Evolutionary conservation across 2,797 vertebrate genomes (phyloP).

Genomic region (Phaenicophaeus curvirostris): DNA sequence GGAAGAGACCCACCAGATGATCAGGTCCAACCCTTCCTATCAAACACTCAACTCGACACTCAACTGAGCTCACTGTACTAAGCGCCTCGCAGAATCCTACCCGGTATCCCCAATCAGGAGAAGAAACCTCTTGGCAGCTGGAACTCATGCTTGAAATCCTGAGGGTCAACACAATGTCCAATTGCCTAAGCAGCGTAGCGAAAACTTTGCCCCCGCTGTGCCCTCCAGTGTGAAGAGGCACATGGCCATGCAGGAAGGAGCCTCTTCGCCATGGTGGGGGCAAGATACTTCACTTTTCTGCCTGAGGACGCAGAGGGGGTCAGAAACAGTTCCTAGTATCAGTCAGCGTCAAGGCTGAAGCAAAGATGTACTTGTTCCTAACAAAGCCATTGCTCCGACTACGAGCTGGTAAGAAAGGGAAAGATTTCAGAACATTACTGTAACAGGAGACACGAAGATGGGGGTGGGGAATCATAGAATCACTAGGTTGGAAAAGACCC

Average conservation of each 20-base stretch:
- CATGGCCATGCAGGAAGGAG: fast-evolving
- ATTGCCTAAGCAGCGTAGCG: fast-evolving
- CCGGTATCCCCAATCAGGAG: fast-evolving
- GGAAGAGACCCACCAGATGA: no score
- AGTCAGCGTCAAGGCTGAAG: background rate
- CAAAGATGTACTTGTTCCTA: background rate
- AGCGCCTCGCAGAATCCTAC: background rate
- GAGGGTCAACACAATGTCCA: background rate
- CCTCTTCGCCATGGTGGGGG: background rate
- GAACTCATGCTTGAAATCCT: background rate
- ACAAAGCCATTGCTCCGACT: background rate
- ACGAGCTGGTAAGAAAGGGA: background rate
- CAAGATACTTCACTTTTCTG: background rate
- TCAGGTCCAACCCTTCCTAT: no score
- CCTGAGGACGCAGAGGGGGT: background rate
- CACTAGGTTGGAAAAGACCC: no score
- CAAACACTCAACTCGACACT: no score
- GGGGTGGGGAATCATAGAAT: no score
- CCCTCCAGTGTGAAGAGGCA: background rate
- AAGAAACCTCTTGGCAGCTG: background rate
- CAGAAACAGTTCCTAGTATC: background rate
- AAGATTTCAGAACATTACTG: background rate
- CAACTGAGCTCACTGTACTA: fast-evolving
- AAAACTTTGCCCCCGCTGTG: background rate
- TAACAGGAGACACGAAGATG: background rate